These are phyloP conservation scores for Gymnodraco acuticeps DNA, from an alignment of 2,797 vertebrate species.

Conservation along the genomic window DNA sequence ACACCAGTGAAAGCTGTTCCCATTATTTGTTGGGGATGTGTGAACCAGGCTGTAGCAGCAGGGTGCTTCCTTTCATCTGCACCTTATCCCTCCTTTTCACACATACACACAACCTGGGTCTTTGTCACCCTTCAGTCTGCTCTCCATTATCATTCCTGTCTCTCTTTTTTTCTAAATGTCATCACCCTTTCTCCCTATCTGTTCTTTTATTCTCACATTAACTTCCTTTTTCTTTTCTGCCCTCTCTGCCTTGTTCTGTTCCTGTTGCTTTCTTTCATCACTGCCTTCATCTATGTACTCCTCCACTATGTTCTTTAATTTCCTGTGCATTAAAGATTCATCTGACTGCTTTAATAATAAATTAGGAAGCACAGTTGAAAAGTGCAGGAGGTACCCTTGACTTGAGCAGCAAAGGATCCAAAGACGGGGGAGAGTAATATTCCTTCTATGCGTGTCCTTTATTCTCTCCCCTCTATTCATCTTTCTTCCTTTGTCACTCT, in stretches of 20 bases:
- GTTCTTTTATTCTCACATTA: conserved; percentile 4
- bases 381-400: conserved; percentile 59
- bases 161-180: conserved; percentile 22
- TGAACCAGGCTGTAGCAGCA: conserved; percentile 46
- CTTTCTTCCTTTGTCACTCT: conserved; percentile 38
- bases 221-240: conserved; percentile 20
- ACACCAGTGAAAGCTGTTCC: conserved; percentile 16
- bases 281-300: conserved; percentile 51
- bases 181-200: conserved; percentile 4
- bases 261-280: conserved; percentile 50
- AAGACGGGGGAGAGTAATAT: conserved; percentile 60
- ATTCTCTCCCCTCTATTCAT: conserved; percentile 46
- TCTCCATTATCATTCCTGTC: conserved; percentile 15
- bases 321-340: conserved; percentile 84
- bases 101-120: conserved; percentile 15
- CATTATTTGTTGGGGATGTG: conserved; percentile 41
- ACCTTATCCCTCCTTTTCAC: conserved; percentile 28
- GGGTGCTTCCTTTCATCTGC: conserved; percentile 46
- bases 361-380: conserved; percentile 72
- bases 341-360: conserved; percentile 78
- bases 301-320: conserved; percentile 78
- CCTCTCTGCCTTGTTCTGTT: conserved; percentile 3
- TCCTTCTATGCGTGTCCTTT: conserved; percentile 43
- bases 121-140: conserved; percentile 34
- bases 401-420: conserved; percentile 47